Evolutionary conservation across 2,888 invertebrate species (phyloP).

Genomic region (Linyphia triangularis): DNA sequence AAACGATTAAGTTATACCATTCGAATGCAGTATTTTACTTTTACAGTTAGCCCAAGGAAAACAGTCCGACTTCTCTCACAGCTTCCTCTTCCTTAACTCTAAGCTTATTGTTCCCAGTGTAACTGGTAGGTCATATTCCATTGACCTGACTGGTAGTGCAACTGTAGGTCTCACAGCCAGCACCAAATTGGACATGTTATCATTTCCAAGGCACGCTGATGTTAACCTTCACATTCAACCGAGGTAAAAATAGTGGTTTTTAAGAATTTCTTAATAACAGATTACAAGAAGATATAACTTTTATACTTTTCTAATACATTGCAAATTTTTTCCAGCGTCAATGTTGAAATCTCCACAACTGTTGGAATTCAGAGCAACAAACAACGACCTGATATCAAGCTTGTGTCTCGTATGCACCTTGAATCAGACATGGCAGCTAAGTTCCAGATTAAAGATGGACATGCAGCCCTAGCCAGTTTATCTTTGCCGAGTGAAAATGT

Average conservation of each 20-base stretch:
- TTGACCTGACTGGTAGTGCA: slow-evolving; percentile 67
- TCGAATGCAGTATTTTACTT: background rate
- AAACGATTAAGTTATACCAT: no score
- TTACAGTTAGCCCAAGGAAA: slow-evolving; percentile 57
- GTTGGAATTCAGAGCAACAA: slow-evolving; percentile 56
- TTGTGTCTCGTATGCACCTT: slow-evolving; percentile 38
- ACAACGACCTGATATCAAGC: slow-evolving; percentile 52
- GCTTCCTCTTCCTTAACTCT: slow-evolving; percentile 62
- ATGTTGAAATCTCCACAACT: slow-evolving; percentile 46
- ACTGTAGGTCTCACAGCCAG: slow-evolving; percentile 66
- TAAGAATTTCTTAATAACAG: background rate
- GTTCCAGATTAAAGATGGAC: slow-evolving; percentile 56
- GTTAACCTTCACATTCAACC: slow-evolving; percentile 43
- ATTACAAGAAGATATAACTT: background rate
- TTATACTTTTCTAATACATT: background rate
- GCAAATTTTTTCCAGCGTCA: slow-evolving; percentile 37
- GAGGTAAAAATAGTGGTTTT: slow-evolving; percentile 37
- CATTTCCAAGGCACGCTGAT: slow-evolving; percentile 47
- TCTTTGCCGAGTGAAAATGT: slow-evolving; percentile 65
- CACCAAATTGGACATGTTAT: slow-evolving; percentile 53
- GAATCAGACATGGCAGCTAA: slow-evolving; percentile 55
- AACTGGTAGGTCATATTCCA: slow-evolving; percentile 61
- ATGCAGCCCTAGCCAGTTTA: slow-evolving; percentile 28
- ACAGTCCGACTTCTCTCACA: slow-evolving; percentile 56
- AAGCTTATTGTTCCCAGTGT: slow-evolving; percentile 70